A percentile compares a stretch with the other conserved stretches of the same genome.
Conservation (phyloP, 2,113 vertebrate species). For the Eurystomus gularis region DNA sequence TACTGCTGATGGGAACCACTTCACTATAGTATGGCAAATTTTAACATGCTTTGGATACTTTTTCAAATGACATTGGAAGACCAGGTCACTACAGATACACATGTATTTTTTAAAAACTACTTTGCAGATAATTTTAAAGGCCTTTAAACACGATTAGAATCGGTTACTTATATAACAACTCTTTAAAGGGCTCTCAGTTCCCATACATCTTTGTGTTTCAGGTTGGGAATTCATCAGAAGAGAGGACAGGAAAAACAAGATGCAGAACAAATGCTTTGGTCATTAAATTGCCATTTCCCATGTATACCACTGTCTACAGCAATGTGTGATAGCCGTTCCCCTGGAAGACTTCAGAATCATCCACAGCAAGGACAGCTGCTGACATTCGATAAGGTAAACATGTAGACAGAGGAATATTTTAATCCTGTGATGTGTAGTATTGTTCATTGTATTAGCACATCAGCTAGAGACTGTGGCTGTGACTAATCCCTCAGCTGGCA, state of each 20-base stretch:
- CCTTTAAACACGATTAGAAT: not conserved
- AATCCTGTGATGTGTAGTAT: not conserved
- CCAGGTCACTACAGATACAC: accelerated
- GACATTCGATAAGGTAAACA: not conserved
- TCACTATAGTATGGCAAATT: not conserved
- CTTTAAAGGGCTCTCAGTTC: not conserved
- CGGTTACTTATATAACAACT: not conserved
- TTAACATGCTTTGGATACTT: not conserved
- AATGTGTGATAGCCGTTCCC: not conserved
- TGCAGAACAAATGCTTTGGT: not conserved
- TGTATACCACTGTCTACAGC: not conserved
- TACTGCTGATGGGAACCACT: not conserved
- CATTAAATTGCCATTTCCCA: not conserved
- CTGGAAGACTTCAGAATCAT: not conserved
- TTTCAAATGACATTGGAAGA: not conserved
- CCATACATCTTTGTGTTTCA: not conserved
- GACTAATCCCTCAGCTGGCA: not conserved
- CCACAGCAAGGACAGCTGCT: not conserved
- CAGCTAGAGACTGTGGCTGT: not conserved
- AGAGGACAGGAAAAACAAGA: not conserved
- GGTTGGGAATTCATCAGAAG: not conserved
- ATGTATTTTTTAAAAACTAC: not conserved
- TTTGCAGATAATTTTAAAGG: not conserved
- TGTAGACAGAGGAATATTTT: not conserved
- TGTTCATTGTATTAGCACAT: not conserved